Base-by-base conservation (phyloP, 2,113 vertebrate species). In the Misgurnus anguillicaudatus region DNA sequence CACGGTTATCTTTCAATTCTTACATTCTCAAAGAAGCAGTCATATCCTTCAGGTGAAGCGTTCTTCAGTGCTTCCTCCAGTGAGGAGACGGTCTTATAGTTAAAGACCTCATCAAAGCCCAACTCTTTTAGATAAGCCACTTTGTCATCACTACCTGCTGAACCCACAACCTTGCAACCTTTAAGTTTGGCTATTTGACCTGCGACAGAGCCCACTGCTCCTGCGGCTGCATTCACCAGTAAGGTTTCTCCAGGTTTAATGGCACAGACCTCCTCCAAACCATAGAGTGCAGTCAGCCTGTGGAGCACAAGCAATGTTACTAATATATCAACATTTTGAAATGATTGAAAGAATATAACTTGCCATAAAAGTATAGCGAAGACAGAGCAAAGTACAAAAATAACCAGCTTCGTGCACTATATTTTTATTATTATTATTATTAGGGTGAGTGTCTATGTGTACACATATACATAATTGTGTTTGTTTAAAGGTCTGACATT, bases 11-110 rank as follows among this genome's bases (percentile, higher is more conserved):
- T 11, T 9, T 62, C 1, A 24, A 10, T 83, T 89, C 93, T 90
- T 87, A 95, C 94, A 16, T 94, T 95, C 77, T 95, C 95, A 86
- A 96, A 95, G 84, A 92, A 95, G 87, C 94, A 94, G 82, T 95
- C 91, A 0, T 94, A 95, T 75, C 94, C 94, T 9, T 92, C 88
- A 6, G 94, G 92, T 75, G 93, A 92, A 31, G 93, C 93, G 61
- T 93, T 87, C 64, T 2, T 86, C 82, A 95, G 83, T 1, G 92
- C 82, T 86, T 95, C 88, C 76, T 92, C 92, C 87, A 95, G 84
- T 48, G 94, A 94, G 1, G 64, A 1, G 39, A 93, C 84, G 0
- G 90, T 94, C 86, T 93, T 95, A 73, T 95, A 95, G 87, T 96
- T 95, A 85, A 96, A 94, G n/a, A 80, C 94, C 85, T 89, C 85